Base-by-base conservation (phyloP, 2,888 invertebrate genomes). In the Acronicta leporina region DNA sequence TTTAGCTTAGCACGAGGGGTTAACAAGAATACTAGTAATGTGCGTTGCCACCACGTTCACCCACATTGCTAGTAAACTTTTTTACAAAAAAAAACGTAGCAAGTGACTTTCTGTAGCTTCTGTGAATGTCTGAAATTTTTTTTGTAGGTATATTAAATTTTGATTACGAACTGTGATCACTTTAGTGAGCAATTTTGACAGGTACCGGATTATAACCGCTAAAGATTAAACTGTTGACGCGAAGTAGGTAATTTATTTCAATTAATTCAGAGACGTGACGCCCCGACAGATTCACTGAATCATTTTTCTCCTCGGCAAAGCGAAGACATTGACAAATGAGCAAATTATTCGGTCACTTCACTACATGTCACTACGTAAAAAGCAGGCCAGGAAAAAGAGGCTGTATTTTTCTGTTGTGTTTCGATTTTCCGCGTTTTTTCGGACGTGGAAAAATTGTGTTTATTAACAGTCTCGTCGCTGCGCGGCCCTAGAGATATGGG, bases 301-400 rank as follows among this genome's bases (percentile, higher is more conserved):
- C 91, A 92, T 92, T 92, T 92, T 92, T 92, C 92, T 91, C 87
- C 83, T 80, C 80, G 79, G 86, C 84, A 84, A 82, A 87, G 85
- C 82, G 86, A 85, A 90, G 92, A 92, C 91, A 86, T 91, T 92
- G 92, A 92, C 88, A 90, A 92, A 92, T 86, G 90, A 87, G 83
- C 77, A 77, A 90, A 90, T 92, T 92, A 92, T 92, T 89, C 90
- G 89, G 88, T 90, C 89, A 89, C 88, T 89, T 88, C 88, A 86
- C 87, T 85, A 85, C 80, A 83, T 83, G 83, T 81, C 80, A 75
- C 73, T 74, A 73, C 58, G 73, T 75, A 80, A 77, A 81, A 81
- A 78, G 66, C 63, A 73, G 65, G 59, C 51, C 63, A 63, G 55
- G 73, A 73, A 77, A 73, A 75, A 53, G 53, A 63, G 46, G 61